These are phyloP conservation scores for Lepidonotus clava DNA, from an alignment of 2,888 invertebrate genomes.

Conservation along the genomic window DNA sequence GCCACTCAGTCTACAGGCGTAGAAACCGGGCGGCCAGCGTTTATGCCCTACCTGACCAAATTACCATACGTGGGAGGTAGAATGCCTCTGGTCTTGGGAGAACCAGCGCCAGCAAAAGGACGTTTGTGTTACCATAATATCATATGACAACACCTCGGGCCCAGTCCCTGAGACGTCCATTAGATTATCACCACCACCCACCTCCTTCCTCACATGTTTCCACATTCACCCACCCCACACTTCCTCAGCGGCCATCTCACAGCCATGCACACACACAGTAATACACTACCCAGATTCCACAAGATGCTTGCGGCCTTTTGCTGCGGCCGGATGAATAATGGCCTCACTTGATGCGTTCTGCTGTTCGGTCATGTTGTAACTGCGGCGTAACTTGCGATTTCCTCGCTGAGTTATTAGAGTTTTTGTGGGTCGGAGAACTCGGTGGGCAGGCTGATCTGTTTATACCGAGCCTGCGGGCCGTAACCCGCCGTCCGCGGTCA, in stretches of 20 bases:
- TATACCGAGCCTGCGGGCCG: no score
- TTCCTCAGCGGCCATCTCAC: background rate
- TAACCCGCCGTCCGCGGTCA: no score
- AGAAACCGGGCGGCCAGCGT: background rate
- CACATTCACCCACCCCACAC: background rate
- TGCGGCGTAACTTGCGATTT: no score
- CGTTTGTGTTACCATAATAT: conserved; percentile 11
- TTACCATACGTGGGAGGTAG: background rate
- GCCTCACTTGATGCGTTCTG: no score
- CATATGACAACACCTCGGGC: background rate
- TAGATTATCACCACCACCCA: background rate
- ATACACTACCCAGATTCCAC: no score
- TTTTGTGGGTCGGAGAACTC: no score
- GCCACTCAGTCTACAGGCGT: background rate
- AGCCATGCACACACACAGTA: no score
- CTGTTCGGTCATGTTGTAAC: no score
- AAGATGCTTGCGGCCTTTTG: no score
- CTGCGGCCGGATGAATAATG: no score
- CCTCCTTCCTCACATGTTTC: background rate
- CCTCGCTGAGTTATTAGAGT: no score
- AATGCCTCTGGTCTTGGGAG: background rate
- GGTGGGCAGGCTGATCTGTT: no score
- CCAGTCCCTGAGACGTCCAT: background rate
- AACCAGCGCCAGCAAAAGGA: background rate
- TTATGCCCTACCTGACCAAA: background rate